Percentiles rank a stretch among this genome's conserved stretches.
Evolutionary conservation across 2,888 invertebrate genomes (phyloP).

Genomic region (Aleiodes testaceus): DNA sequence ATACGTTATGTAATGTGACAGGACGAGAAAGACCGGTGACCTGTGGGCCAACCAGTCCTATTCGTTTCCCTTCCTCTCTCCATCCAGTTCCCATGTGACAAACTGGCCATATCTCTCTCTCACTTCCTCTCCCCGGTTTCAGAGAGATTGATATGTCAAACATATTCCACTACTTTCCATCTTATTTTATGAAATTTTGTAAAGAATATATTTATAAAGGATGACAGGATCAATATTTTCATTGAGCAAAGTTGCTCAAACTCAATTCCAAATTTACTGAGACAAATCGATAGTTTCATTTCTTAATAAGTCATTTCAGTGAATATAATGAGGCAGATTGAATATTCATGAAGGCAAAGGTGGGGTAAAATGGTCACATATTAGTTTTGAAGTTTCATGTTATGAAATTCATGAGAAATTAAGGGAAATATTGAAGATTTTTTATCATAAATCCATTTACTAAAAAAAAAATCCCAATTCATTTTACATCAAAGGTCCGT

Average conservation of each 20-base stretch:
- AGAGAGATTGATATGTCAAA: conserved; percentile 44
- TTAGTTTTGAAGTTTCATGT: too few species aligned
- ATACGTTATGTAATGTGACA: conserved; percentile 68
- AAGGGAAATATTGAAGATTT: too few species aligned
- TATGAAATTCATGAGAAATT: too few species aligned
- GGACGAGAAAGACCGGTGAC: conserved; percentile 40
- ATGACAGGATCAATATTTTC: conserved; percentile 35
- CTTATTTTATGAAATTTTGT: neutral
- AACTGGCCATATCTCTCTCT: conserved; percentile 42
- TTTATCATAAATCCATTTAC: too few species aligned
- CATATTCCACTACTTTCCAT: conserved; percentile 36
- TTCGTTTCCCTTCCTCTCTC: conserved; percentile 55
- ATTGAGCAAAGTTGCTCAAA: neutral
- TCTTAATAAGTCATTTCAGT: too few species aligned
- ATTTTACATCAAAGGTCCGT: too few species aligned
- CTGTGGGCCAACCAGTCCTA: conserved; percentile 51
- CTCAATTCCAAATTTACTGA: too few species aligned
- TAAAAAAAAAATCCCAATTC: too few species aligned
- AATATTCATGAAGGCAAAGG: too few species aligned
- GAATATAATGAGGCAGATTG: too few species aligned
- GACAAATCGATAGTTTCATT: too few species aligned
- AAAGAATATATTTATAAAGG: conserved; percentile 10
- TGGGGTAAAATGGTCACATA: too few species aligned
- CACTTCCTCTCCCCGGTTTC: conserved; percentile 14
- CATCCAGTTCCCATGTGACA: conserved; percentile 58